Evolutionary conservation across 1,140 invertebrate genomes (phyloP), one percentile per base, ranked within the genome.

Genomic region (Goniozus legneri): DNA sequence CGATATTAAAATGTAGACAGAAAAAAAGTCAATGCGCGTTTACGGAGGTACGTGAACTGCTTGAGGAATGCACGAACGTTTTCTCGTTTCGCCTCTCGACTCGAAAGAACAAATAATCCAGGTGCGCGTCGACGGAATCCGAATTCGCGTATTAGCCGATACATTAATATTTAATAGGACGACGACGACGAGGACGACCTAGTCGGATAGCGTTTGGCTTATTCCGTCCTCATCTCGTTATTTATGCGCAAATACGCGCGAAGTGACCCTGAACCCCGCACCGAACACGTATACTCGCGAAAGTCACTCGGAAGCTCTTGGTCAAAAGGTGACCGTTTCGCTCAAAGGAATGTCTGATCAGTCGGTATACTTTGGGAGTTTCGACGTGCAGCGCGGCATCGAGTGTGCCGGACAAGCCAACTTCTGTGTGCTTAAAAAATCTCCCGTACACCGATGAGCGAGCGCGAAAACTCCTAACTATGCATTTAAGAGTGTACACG

Each of bases 111-210:
- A 14, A 39, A 7, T 31, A 19, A 22, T 24, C 16, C 18, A 6
- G 16, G 20, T 15, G 2, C 8, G 31, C 42, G 31, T 41, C 15
- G 39, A 43, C 37, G 32, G 39, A 45, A 50, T n/a, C 33, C 27
- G 16, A 27, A 32, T 34, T 41, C 46, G 22, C 27, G 21, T 19
- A 45, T 32, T 38, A 36, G 19, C 16, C 19, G 14, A 2, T 16
- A 40, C 16, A 49, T 58, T 46, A 53, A 58, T 53, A 53, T 56
- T 53, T 57, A 53, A 58, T 41, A 44, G n/a, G n/a, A 37, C 24
- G 24, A 8, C 15, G 18, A 21, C 32, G 34, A 32, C 33, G 2
- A 15, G 21, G 7, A 15, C 19, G 21, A 7, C n/a, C n/a, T n/a
- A n/a, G n/a, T n/a, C n/a, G n/a, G n/a, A n/a, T n/a, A n/a, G n/a